phyloP scores from a whole-genome alignment of 2,797 vertebrate species.

The Dendrocincla fuliginosa region DNA sequence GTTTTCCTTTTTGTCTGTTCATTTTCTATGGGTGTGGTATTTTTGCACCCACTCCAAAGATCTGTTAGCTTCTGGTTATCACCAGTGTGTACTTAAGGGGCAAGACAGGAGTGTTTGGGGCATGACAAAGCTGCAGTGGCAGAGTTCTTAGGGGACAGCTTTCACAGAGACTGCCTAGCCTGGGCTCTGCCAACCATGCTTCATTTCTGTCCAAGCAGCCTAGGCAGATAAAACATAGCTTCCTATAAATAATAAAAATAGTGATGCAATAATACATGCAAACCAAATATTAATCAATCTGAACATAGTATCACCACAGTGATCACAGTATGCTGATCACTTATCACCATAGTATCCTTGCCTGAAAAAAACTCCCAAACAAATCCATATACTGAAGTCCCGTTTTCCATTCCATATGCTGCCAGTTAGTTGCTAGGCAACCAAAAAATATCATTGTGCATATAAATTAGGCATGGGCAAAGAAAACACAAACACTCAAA shows the following conservation, averaged over 20 bases:
- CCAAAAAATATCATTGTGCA: background rate
- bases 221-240: background rate
- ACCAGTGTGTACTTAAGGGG: fast-evolving
- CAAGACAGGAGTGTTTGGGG: background rate
- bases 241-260: background rate
- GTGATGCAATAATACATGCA: background rate
- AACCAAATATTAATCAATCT: background rate
- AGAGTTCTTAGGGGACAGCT: background rate
- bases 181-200: background rate
- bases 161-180: background rate
- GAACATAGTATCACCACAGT: background rate
- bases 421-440: conserved; percentile 37
- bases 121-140: background rate
- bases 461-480: background rate
- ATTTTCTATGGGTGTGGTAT: background rate
- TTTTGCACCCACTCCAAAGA: background rate
- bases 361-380: background rate
- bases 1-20: background rate
- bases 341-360: background rate
- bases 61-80: background rate
- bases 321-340: background rate
- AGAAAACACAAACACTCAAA: background rate
- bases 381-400: background rate
- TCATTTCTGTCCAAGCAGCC: background rate
- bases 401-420: background rate